phyloP scores from a whole-genome alignment of 2,888 invertebrate genomes.

The Busseola fusca region DNA sequence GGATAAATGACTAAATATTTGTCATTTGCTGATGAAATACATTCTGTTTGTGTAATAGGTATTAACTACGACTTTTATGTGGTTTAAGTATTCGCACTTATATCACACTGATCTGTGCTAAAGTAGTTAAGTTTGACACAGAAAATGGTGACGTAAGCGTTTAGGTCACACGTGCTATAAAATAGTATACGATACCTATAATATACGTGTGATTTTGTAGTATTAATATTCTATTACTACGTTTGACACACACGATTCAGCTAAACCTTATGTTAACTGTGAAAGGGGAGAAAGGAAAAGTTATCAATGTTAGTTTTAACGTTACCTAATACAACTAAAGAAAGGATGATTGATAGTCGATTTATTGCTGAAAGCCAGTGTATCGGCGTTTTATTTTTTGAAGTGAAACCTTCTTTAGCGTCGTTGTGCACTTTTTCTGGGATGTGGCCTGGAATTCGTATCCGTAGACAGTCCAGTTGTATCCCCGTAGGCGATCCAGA shows the following conservation, averaged over 20 bases:
- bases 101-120: too few relatives aligned
- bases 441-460: too few relatives aligned
- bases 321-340: not conserved
- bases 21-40: constrained; percentile 2
- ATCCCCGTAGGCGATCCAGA: too few relatives aligned
- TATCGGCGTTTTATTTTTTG: constrained; percentile 15
- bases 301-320: too few relatives aligned
- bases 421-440: too few relatives aligned
- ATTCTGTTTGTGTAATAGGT: not conserved
- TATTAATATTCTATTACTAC: not conserved
- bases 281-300: not conserved
- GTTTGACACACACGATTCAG: constrained; percentile 2
- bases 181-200: too few relatives aligned
- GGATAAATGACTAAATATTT: not conserved
- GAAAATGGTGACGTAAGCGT: too few relatives aligned
- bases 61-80: not conserved
- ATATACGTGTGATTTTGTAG: too few relatives aligned
- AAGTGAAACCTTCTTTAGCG: too few relatives aligned
- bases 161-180: too few relatives aligned
- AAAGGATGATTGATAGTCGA: too few relatives aligned
- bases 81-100: not conserved
- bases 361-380: constrained; percentile 31
- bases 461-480: too few relatives aligned
- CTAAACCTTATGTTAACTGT: not conserved
- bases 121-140: not conserved